Base-by-base conservation (phyloP, 2,888 invertebrate species). In the Ceramica pisi region DNA sequence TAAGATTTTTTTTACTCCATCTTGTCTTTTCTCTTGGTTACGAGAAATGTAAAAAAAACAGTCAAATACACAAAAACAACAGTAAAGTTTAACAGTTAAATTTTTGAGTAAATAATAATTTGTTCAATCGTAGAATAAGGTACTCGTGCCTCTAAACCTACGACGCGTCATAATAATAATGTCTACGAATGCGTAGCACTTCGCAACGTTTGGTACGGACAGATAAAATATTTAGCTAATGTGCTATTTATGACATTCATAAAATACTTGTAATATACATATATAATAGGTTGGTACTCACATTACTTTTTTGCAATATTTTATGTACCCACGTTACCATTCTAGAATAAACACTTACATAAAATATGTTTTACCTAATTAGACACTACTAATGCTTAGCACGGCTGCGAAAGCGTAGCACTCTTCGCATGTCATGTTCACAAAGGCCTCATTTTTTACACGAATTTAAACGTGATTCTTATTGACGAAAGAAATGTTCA, bases 401-500 rank as follows among this genome's bases (percentile, higher is more conserved):
- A 46, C 6, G 19, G 19, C 19, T 19, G 1, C 46, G 46, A 19
- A 7, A 46, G 19, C 4, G 48, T n/a, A 48, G 48, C 10, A 48
- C 35, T n/a, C n/a, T n/a, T n/a, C n/a, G n/a, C 35, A 35, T 35
- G 35, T 8, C 35, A 35, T 38, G 10, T 38, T 12, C 38, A 38
- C 38, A 38, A 38, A 38, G 12, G 38, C 38, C 38, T 12, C 0
- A 38, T 38, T 9, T 38, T 38, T 64, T 38, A 38, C 38, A 38
- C 9, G 8, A n/a, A n/a, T n/a, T n/a, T 85, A 80, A 82, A 75
- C 79, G 75, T 85, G 70, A 79, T 72, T 80, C 70, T 82, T 80
- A 78, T 71, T 77, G 78, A 83, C 75, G 77, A 83, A 86, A 82
- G 79, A 82, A 84, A 78, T 82, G 75, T 82, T 86, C 85, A 85